phyloP scores from a whole-genome alignment of 2,888 invertebrate genomes.

The Drosophila borealis region DNA sequence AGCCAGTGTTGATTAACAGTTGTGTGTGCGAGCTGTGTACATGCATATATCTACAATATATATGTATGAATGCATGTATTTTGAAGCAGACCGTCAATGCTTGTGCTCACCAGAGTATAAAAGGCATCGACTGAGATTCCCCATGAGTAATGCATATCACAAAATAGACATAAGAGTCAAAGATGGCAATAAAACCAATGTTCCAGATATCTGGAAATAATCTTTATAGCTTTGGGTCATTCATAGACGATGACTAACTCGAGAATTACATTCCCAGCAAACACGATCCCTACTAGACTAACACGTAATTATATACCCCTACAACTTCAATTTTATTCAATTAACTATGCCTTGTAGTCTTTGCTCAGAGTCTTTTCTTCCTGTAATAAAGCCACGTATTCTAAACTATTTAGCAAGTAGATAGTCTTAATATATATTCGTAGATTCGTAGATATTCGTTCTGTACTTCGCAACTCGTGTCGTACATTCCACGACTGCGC shows the following conservation, averaged over 20 bases:
- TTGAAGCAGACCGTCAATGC: not conserved
- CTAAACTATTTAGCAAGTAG: too few species aligned
- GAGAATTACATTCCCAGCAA: not conserved
- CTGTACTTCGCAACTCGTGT: too few species aligned
- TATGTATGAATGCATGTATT: not conserved
- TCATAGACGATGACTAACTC: not conserved
- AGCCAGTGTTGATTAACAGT: constrained; percentile 43
- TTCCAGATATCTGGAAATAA: not conserved
- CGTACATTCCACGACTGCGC: too few species aligned
- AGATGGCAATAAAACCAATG: not conserved
- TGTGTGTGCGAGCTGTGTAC: not conserved
- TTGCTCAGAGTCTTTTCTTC: too few species aligned
- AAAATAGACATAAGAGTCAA: not conserved
- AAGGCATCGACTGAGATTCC: not conserved
- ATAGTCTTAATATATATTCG: too few species aligned
- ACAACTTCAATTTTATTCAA: too few species aligned
- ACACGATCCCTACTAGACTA: not conserved
- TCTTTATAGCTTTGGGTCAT: not conserved
- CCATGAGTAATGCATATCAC: constrained; percentile 2
- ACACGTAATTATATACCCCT: too few species aligned
- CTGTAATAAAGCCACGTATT: too few species aligned
- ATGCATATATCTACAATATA: too few species aligned
- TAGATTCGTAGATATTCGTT: too few species aligned
- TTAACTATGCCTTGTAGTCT: too few species aligned
- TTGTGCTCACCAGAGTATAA: constrained; percentile 6